These are phyloP conservation scores for Torymus auratus DNA, from an alignment of 2,888 invertebrate species.

Conservation along the genomic window DNA sequence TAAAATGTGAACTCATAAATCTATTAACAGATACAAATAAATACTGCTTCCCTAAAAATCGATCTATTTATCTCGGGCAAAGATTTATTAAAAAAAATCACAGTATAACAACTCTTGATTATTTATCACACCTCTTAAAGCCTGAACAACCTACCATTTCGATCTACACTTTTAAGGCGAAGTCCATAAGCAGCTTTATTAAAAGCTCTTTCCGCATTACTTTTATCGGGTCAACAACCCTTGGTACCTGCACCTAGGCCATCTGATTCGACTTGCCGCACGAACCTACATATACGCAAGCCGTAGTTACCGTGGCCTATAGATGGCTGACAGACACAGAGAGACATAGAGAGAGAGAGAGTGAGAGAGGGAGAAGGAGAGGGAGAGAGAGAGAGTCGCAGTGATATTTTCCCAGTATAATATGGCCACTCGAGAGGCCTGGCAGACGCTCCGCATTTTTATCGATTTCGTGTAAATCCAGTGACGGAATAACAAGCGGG, in stretches of 20 bases:
- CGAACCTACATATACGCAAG: not conserved
- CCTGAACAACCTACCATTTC: too few relatives aligned
- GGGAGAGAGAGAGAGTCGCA: not conserved
- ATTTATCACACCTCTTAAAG: too few relatives aligned
- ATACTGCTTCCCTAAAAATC: too few relatives aligned
- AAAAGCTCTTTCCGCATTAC: slow-evolving; percentile 2
- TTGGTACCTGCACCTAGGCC: not conserved
- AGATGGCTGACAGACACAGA: slow-evolving; percentile 14
- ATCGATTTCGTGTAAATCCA: slow-evolving; percentile 74
- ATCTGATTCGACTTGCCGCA: not conserved
- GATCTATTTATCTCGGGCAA: too few relatives aligned
- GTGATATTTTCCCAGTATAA: slow-evolving; percentile 32
- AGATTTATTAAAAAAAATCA: too few relatives aligned
- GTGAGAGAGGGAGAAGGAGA: too few relatives aligned
- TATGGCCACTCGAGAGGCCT: slow-evolving; percentile 62
- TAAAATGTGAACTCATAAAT: too few relatives aligned
- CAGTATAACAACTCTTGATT: too few relatives aligned
- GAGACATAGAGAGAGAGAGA: too few relatives aligned
- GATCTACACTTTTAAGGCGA: not conserved
- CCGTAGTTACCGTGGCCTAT: slow-evolving; percentile 5
- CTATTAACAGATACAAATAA: too few relatives aligned
- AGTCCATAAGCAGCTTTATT: not conserved
- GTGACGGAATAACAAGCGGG: slow-evolving; percentile 61
- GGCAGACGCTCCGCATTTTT: slow-evolving; percentile 70
- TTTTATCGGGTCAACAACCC: slow-evolving; percentile 16